Conservation (phyloP, 2,113 vertebrate genomes). For the Andinoacara biseriatus region DNA sequence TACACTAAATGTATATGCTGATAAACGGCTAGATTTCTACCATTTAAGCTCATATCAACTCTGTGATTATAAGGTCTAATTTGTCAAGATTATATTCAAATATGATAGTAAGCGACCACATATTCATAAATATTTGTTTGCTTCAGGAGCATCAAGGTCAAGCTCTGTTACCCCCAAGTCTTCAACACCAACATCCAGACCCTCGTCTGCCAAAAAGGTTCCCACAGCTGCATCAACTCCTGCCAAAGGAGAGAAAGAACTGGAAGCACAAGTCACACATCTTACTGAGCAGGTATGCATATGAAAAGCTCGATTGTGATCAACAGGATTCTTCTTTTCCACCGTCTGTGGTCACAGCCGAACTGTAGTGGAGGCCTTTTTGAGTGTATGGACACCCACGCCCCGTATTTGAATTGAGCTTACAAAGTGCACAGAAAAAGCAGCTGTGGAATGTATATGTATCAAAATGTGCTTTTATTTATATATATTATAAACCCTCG, state of each 20-base stretch:
- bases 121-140: not conserved
- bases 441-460: not conserved
- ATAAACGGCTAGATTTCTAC: not conserved
- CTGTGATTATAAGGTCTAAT: not conserved
- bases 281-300: constrained; percentile 91
- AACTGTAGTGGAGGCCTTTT: not conserved
- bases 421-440: not conserved
- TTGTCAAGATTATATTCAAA: not conserved
- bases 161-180: constrained; percentile 89
- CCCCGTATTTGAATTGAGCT: not conserved
- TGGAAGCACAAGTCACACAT: constrained; percentile 96
- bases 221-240: constrained; percentile 81
- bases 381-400: not conserved
- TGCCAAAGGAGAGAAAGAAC: constrained; percentile 94
- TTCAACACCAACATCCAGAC: constrained; percentile 94
- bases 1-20: not conserved
- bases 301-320: not conserved
- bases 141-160: constrained; percentile 91
- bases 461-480: not conserved
- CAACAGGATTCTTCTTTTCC: not conserved
- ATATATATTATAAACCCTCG: too few species aligned
- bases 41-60: not conserved
- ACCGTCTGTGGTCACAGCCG: not conserved
- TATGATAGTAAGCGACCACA: not conserved
- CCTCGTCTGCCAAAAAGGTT: constrained; percentile 96